Conservation (phyloP, 2,797 vertebrate genomes). For the Lerista edwardsae region DNA sequence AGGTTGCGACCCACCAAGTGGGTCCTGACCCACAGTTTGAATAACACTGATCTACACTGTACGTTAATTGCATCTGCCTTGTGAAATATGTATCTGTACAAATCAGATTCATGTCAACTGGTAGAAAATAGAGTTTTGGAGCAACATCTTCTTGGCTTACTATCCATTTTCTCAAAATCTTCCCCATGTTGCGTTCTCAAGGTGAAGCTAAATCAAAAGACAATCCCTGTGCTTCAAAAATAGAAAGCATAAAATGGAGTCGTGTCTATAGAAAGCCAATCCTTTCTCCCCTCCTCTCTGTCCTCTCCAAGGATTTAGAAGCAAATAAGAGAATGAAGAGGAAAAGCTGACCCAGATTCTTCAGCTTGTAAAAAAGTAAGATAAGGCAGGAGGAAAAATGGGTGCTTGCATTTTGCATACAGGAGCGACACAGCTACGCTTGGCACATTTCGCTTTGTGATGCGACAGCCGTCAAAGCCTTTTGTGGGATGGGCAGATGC, state of each 20-base stretch:
- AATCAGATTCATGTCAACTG: neutral
- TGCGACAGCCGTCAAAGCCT: too few species aligned
- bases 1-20: too few species aligned
- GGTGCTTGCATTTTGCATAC: neutral
- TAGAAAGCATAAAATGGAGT: neutral
- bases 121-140: neutral
- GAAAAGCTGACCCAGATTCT: conserved; percentile 11
- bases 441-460: neutral
- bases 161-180: neutral
- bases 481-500: neutral
- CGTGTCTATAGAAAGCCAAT: conserved; percentile 2
- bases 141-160: accelerated
- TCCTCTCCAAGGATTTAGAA: neutral
- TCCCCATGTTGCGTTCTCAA: conserved; percentile 7
- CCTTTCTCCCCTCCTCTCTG: neutral
- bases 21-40: too few species aligned
- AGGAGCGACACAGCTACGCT: accelerated
- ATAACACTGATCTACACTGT: too few species aligned
- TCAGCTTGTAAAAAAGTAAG: neutral
- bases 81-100: too few species aligned
- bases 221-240: conserved; percentile 23
- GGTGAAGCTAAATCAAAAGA: conserved; percentile 2
- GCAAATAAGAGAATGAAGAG: neutral
- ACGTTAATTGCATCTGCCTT: neutral
- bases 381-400: neutral